These are phyloP conservation scores for Catamblyrhynchus diadema DNA, from an alignment of 2,797 vertebrate genomes.

Conservation along the genomic window DNA sequence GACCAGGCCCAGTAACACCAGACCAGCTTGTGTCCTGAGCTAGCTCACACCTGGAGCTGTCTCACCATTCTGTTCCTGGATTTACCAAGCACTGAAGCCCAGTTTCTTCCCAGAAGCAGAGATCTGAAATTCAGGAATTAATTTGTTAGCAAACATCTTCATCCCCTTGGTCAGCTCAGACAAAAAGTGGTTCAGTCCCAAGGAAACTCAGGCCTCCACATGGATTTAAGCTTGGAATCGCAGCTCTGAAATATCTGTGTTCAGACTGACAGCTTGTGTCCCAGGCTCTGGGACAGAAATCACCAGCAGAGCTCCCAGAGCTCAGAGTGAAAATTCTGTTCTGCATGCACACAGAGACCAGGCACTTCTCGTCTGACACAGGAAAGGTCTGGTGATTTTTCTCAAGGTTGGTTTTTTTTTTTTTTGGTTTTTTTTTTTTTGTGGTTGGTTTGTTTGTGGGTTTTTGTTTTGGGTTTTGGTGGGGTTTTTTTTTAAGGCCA, in stretches of 20 bases:
- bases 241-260: neutral
- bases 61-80: neutral
- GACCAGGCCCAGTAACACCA: neutral
- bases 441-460: neutral
- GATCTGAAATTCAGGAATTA: neutral
- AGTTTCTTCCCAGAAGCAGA: neutral
- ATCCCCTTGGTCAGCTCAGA: neutral
- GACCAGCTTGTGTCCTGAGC: neutral
- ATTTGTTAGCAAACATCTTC: neutral
- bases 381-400: neutral
- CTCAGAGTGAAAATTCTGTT: neutral
- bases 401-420: neutral
- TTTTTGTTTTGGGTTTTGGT: neutral
- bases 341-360: neutral
- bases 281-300: neutral
- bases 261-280: neutral
- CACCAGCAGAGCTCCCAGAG: neutral
- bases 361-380: neutral
- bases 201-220: neutral
- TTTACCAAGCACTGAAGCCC: neutral
- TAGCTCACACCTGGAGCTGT: neutral
- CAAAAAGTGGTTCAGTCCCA: neutral
- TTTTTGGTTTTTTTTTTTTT: neutral
- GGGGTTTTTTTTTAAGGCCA: accelerated
- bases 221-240: neutral